Base-by-base conservation (phyloP, 2,113 vertebrate species). In the Phyllostomus discolor region DNA sequence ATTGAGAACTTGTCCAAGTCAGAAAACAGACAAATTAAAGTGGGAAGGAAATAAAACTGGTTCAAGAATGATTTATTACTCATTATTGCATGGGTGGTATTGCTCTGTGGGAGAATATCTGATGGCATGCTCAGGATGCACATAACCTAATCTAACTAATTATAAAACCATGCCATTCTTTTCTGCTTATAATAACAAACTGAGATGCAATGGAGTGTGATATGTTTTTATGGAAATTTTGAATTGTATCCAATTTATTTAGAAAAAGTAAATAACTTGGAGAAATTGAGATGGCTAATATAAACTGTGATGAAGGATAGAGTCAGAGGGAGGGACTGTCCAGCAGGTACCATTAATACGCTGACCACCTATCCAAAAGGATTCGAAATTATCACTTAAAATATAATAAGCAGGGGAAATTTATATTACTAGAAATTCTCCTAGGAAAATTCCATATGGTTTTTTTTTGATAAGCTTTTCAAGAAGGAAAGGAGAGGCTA, bases 61-160 rank as follows among this genome's bases (percentile, higher is more conserved):
- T 50, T 95, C 16, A n/a, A 80, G n/a, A 88, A 72, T 80, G 9
- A 95, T 69, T 85, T 95, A 88, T 46, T 91, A n/a, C 31, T 95
- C 43, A 64, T 38, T 12, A 93, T 3, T 41, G 33, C 48, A 46
- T 2, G 72, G n/a, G 33, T 52, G 26, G 73, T 85, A 1, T 54
- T 52, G 86, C 28, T 90, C 62, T 26, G 64, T 35, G 24, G 54
- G 9, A 90, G 62, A 81, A 52, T 64, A 79, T 82, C 33, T 88
- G 22, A 80, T 41, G 43, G 3, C 12, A 33, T 79, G n/a, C 1
- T 9, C 2, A 41, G 2, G 41, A 28, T 22, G 7, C 10, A 0
- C 7, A 83, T 20, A 54, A 43, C 35, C 26, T 70, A 70, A 66
- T 16, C 11, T 67, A 96, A 90, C 8, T 79, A 81, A 12, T 41